Percentiles rank a stretch among this genome's conserved stretches.
phyloP scores from a whole-genome alignment of 2,797 vertebrate species.

The Thripadectes ignobilis region DNA sequence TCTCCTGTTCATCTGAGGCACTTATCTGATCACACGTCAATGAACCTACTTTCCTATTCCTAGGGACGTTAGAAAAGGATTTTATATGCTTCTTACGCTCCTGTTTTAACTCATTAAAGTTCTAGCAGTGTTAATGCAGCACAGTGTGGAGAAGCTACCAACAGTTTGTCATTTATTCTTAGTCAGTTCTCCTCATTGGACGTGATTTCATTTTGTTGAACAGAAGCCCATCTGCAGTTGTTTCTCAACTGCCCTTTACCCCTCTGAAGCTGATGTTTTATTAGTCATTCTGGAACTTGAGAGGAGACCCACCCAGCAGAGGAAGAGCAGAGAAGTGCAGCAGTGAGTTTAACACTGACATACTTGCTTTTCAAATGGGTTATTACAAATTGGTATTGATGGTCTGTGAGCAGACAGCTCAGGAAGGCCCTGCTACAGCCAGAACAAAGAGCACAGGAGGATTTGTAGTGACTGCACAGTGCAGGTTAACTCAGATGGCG shows the following conservation, averaged over 20 bases:
- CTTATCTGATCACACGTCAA: conserved; percentile 9
- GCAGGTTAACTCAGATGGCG: neutral
- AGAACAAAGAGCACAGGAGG: neutral
- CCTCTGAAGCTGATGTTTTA: neutral
- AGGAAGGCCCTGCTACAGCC: neutral
- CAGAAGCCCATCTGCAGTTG: neutral
- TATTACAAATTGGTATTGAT: neutral
- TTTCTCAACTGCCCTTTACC: neutral
- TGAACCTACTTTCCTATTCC: conserved; percentile 32
- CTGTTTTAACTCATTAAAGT: conserved; percentile 40
- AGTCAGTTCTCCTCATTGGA: neutral
- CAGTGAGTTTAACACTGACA: neutral
- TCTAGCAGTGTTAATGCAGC: neutral
- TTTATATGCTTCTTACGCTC: neutral
- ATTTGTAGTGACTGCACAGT: neutral
- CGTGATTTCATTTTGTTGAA: neutral
- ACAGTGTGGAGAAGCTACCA: neutral
- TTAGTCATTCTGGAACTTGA: neutral
- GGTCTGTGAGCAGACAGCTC: neutral
- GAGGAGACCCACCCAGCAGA: neutral
- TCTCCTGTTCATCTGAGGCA: neutral
- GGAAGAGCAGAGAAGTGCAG: neutral
- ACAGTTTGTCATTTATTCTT: neutral
- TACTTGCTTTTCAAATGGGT: neutral
- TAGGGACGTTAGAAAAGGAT: neutral